Conservation (phyloP, 2,113 vertebrate genomes). For the Sterrhoptilus dennistouni region DNA sequence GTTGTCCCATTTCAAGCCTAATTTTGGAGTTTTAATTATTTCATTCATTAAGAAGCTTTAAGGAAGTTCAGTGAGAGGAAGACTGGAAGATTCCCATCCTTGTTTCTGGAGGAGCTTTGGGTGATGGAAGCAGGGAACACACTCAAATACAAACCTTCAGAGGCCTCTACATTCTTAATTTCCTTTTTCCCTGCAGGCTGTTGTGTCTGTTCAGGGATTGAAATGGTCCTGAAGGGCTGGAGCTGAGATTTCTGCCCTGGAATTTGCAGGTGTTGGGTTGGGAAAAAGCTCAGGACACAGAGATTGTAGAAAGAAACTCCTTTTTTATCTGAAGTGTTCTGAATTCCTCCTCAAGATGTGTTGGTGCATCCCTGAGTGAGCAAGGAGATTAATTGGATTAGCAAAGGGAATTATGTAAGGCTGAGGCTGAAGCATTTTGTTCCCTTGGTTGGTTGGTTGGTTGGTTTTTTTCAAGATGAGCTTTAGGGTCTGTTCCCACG, state of each 20-base stretch:
- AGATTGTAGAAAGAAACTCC: too few species aligned
- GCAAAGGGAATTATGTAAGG: background rate
- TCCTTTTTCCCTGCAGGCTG: background rate
- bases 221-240: background rate
- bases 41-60: background rate
- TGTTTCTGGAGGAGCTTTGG: background rate
- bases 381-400: background rate
- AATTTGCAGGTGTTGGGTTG: background rate
- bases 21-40: background rate
- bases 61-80: background rate
- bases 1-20: background rate
- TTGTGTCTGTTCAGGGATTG: background rate
- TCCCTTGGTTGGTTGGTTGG: background rate
- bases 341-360: background rate
- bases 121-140: background rate
- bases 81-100: background rate
- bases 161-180: accelerated
- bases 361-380: background rate
- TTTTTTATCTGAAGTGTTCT: background rate
- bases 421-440: background rate
- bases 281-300: background rate
- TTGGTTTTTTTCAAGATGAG: background rate
- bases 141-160: background rate
- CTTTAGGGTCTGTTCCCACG: background rate
- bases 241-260: background rate